phyloP scores from a whole-genome alignment of 2,888 invertebrate genomes.

The Lapara coniferarum region DNA sequence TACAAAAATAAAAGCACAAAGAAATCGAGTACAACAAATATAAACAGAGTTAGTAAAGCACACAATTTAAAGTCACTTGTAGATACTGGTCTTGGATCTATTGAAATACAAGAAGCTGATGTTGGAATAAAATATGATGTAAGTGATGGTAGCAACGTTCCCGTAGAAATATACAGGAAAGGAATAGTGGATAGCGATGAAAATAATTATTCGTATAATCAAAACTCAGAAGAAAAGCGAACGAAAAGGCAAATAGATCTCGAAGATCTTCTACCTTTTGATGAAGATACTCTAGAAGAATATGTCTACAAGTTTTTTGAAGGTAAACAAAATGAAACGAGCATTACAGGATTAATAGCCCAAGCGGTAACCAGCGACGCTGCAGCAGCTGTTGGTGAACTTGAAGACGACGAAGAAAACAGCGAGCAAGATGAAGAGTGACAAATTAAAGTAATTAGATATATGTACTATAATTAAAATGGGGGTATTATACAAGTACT shows the following conservation, averaged over 20 bases:
- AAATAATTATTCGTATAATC: slow-evolving; percentile 57
- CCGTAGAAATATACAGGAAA: slow-evolving; percentile 83
- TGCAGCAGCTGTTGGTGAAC: slow-evolving; percentile 55
- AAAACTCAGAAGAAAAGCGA: slow-evolving; percentile 47
- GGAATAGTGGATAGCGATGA: slow-evolving; percentile 84
- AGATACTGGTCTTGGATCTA: slow-evolving; percentile 74
- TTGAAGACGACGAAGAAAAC: slow-evolving; percentile 59
- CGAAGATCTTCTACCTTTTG: slow-evolving; percentile 74
- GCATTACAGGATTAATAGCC: slow-evolving; percentile 69
- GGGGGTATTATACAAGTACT: background rate
- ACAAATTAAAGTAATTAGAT: slow-evolving; percentile 38
- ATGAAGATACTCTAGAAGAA: slow-evolving; percentile 73
- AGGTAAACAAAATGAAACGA: slow-evolving; percentile 67
- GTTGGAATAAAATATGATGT: slow-evolving; percentile 84
- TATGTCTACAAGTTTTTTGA: slow-evolving; percentile 70
- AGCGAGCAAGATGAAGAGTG: slow-evolving; percentile 53
- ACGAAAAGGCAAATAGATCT: slow-evolving; percentile 67
- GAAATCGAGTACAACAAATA: slow-evolving; percentile 55
- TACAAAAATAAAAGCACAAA: slow-evolving; percentile 63
- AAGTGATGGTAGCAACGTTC: slow-evolving; percentile 78
- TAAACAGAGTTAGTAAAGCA: slow-evolving; percentile 60
- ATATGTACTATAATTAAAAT: background rate
- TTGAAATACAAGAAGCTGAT: slow-evolving; percentile 83
- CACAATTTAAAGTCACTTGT: slow-evolving; percentile 69
- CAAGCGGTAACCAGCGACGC: slow-evolving; percentile 69